phyloP scores from a whole-genome alignment of 2,888 invertebrate genomes.

The Cremastinae sp. region DNA sequence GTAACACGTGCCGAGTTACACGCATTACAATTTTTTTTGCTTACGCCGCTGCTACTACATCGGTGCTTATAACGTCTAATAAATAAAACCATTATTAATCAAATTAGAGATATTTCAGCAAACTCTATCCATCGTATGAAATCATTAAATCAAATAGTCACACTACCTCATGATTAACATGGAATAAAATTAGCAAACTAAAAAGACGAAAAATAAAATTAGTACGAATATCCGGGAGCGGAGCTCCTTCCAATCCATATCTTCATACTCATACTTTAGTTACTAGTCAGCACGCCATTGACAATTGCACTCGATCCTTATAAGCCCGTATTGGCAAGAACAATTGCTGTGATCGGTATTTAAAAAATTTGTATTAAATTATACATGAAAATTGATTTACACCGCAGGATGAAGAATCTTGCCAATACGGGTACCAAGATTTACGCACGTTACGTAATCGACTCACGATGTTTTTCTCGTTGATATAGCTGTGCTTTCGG shows the following conservation, averaged over 20 bases:
- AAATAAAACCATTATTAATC: no score
- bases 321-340: constrained; percentile 11
- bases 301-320: constrained; percentile 7
- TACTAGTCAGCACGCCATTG: constrained; percentile 44
- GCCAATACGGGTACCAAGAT: neutral
- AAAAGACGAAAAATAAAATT: constrained; percentile 11
- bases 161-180: no score
- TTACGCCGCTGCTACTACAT: constrained; percentile 49
- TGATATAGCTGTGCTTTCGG: constrained; percentile 49
- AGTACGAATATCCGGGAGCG: no score
- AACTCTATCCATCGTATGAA: no score
- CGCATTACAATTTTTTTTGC: constrained; percentile 27
- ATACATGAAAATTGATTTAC: neutral
- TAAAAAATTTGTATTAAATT: no score
- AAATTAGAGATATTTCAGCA: no score
- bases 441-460: neutral
- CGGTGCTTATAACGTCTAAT: constrained; percentile 58
- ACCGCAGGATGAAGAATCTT: constrained; percentile 1
- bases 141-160: no score
- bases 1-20: neutral
- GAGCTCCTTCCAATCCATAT: constrained; percentile 26
- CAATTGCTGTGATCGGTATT: neutral
- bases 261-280: constrained; percentile 36
- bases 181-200: no score
- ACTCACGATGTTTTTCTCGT: constrained; percentile 33